These are phyloP conservation scores for Turritopsis rubra DNA, from an alignment of 30 jellyfish, hydroid and myxozoan genomes.

Conservation along the genomic window DNA sequence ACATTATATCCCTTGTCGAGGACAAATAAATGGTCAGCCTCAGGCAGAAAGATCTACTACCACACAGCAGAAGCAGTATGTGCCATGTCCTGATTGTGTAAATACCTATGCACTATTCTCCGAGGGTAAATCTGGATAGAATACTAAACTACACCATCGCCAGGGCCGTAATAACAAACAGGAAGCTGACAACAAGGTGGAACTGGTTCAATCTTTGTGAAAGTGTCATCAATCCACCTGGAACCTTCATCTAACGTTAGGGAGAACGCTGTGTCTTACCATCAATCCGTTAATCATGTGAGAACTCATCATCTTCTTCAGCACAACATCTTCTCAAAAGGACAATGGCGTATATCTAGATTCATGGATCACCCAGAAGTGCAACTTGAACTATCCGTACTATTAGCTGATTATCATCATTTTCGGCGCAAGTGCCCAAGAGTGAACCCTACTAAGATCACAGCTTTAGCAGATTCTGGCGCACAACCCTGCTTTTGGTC, in stretches of 20 bases:
- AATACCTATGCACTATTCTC: not conserved
- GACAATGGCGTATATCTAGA: constrained; percentile 3
- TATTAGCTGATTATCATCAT: not conserved
- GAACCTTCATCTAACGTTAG: too few relatives aligned
- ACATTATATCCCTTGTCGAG: too few relatives aligned
- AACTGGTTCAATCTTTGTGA: not conserved
- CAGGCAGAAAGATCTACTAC: not conserved
- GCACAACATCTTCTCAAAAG: not conserved
- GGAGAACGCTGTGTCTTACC: too few relatives aligned
- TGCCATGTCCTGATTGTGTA: not conserved
- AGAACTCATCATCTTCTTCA: not conserved
- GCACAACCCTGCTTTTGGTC: constrained; percentile 5
- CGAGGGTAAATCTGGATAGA: not conserved
- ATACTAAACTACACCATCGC: not conserved
- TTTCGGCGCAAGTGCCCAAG: constrained; percentile 4
- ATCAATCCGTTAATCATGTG: too few relatives aligned
- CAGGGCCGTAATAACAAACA: not conserved
- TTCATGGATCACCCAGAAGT: not conserved
- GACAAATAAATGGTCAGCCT: too few relatives aligned
- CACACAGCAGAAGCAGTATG: not conserved
- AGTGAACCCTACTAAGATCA: constrained; percentile 3
- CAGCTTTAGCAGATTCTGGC: constrained; percentile 1
- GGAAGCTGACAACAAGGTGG: constrained; percentile 1
- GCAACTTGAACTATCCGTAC: not conserved
- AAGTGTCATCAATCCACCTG: not conserved